Evolutionary conservation across 2,888 invertebrate genomes (phyloP).

Genomic region (Cerceris rybyensis): DNA sequence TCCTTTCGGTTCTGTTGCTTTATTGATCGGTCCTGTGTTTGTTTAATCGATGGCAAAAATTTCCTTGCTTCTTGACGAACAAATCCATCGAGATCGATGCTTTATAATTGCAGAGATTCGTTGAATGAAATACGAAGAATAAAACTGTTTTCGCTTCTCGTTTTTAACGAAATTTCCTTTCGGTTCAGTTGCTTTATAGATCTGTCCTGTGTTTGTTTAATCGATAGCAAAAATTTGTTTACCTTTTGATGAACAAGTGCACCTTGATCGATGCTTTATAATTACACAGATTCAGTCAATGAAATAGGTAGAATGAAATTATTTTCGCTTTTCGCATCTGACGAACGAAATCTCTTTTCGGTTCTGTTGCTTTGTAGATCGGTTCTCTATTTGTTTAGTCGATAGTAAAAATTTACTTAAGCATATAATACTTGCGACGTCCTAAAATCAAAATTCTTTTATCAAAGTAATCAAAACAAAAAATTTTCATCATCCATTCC

Average conservation of each 20-base stretch:
- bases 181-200: conserved; percentile 7
- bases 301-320: conserved; percentile 15
- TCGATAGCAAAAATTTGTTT: neutral
- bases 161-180: conserved; percentile 44
- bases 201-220: conserved; percentile 24
- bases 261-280: too few relatives aligned
- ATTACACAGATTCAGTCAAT: too few relatives aligned
- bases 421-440: too few relatives aligned
- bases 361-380: conserved; percentile 12
- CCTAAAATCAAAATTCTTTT: too few relatives aligned
- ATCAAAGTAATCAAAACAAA: too few relatives aligned
- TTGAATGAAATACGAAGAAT: too few relatives aligned
- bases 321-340: conserved; percentile 28
- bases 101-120: too few relatives aligned
- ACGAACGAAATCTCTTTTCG: conserved; percentile 40
- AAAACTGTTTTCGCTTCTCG: conserved; percentile 31
- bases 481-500: too few relatives aligned
- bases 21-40: conserved; percentile 26
- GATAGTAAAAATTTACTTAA: neutral
- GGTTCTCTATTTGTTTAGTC: conserved; percentile 18
- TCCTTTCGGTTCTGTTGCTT: conserved; percentile 21
- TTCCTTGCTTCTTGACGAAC: too few relatives aligned
- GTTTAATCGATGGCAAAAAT: neutral
- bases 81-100: too few relatives aligned
- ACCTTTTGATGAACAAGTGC: too few relatives aligned